Evolutionary conservation across 2,113 vertebrate species (phyloP).

Genomic region (Rhabdomys dilectus): DNA sequence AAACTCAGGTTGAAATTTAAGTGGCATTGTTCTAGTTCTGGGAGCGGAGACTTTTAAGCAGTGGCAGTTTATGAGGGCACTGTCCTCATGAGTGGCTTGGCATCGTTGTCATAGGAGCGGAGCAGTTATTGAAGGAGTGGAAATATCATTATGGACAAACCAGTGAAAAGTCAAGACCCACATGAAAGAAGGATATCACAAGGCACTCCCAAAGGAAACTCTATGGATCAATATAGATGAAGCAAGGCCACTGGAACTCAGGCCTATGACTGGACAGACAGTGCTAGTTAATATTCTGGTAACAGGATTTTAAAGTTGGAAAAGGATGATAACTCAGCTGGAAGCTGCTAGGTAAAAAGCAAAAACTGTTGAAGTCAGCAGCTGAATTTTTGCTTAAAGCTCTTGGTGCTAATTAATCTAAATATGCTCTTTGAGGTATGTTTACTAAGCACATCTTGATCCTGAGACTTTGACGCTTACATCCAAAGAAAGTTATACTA

Average conservation of each 20-base stretch:
- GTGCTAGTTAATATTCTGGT: neutral
- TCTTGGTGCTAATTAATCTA: slow-evolving; percentile 55
- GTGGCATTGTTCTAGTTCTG: neutral
- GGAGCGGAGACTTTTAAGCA: neutral
- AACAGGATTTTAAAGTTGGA: neutral
- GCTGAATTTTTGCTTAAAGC: slow-evolving; percentile 44
- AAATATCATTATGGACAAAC: neutral
- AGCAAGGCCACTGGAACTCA: neutral
- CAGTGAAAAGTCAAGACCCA: neutral
- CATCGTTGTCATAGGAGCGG: neutral
- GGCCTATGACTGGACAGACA: neutral
- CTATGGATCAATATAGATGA: neutral
- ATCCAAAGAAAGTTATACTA: slow-evolving; percentile 71
- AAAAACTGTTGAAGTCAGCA: slow-evolving; percentile 55
- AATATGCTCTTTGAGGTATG: slow-evolving; percentile 56
- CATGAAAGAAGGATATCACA: slow-evolving; percentile 5
- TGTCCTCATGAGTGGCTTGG: neutral
- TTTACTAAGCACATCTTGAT: slow-evolving; percentile 18
- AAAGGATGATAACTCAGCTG: slow-evolving; percentile 30
- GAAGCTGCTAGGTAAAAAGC: slow-evolving; percentile 11
- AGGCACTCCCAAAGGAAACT: slow-evolving; percentile 26
- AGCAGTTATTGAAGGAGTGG: neutral
- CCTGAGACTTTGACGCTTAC: slow-evolving; percentile 43
- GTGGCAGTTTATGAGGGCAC: neutral
- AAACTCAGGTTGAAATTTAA: neutral